These are phyloP conservation scores for Ophion ellenae DNA, from an alignment of 2,888 invertebrate genomes.

Conservation along the genomic window DNA sequence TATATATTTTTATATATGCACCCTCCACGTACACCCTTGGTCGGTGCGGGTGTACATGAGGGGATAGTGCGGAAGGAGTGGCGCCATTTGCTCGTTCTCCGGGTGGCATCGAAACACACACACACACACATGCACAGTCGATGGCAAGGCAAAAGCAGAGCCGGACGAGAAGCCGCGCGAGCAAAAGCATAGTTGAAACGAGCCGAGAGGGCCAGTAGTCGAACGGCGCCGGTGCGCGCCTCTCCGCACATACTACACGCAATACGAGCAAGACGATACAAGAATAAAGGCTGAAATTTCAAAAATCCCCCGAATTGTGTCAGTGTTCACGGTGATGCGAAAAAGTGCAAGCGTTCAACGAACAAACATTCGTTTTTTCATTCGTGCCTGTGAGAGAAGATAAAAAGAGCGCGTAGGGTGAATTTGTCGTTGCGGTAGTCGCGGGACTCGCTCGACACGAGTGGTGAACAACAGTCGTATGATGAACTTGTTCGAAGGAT, in stretches of 20 bases:
- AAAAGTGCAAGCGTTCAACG: no score
- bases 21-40: slow-evolving; percentile 3
- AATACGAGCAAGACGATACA: no score
- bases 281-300: no score
- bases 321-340: no score
- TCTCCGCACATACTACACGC: slow-evolving; percentile 38
- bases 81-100: slow-evolving; percentile 64
- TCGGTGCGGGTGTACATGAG: slow-evolving; percentile 49
- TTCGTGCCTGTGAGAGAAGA: no score
- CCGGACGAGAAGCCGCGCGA: slow-evolving; percentile 35
- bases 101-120: slow-evolving; percentile 48
- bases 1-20: neutral
- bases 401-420: no score
- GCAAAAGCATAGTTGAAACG: slow-evolving; percentile 44
- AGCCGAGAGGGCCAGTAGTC: slow-evolving; percentile 56
- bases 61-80: slow-evolving; percentile 65
- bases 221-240: slow-evolving; percentile 63
- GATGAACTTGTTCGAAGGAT: no score
- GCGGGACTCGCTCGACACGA: no score
- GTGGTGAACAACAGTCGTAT: no score
- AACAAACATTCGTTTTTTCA: no score
- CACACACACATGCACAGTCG: neutral
- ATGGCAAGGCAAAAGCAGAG: slow-evolving; percentile 44
- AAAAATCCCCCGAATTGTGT: no score
- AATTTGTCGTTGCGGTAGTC: no score